phyloP scores from a whole-genome alignment of 53 echinoderm and acorn worm genomes.

The Holothuria scabra region DNA sequence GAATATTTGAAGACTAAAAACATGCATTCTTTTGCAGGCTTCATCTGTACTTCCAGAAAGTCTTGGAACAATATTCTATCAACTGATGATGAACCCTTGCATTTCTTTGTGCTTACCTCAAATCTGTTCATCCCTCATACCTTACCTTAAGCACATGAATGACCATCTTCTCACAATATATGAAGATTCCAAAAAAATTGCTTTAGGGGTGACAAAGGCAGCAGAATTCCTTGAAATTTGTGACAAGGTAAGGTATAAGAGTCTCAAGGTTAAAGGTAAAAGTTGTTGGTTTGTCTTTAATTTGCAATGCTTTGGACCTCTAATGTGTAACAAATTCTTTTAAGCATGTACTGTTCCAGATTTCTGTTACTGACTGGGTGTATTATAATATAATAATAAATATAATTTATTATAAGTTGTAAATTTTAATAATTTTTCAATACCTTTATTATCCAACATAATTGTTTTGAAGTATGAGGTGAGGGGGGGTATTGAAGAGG shows the following conservation, averaged over 20 bases:
- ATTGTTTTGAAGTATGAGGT: no score
- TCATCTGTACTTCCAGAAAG: constrained; percentile 67
- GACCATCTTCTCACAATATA: constrained; percentile 46
- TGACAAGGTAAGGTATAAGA: constrained; percentile 30
- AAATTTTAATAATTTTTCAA: no score
- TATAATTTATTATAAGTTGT: no score
- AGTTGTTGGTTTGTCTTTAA: no score
- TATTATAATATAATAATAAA: no score
- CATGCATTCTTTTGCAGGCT: constrained; percentile 5
- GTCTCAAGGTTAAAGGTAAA: no score
- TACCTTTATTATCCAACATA: no score
- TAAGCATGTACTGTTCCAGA: no score
- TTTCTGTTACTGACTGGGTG: no score
- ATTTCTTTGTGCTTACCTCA: constrained; percentile 51
- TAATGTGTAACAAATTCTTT: no score
- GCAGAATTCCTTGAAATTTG: constrained; percentile 50
- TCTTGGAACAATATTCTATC: constrained; percentile 48
- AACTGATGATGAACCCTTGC: constrained; percentile 55
- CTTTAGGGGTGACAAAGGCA: constrained; percentile 50
- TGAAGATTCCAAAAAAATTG: constrained; percentile 38
- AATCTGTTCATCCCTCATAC: constrained; percentile 18
- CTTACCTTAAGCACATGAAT: constrained; percentile 49
- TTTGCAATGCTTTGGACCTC: no score
- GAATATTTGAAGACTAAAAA: not conserved
- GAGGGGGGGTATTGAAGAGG: no score